Evolutionary conservation across 2,888 invertebrate species (phyloP).

Genomic region (Drosophila acutilabella): DNA sequence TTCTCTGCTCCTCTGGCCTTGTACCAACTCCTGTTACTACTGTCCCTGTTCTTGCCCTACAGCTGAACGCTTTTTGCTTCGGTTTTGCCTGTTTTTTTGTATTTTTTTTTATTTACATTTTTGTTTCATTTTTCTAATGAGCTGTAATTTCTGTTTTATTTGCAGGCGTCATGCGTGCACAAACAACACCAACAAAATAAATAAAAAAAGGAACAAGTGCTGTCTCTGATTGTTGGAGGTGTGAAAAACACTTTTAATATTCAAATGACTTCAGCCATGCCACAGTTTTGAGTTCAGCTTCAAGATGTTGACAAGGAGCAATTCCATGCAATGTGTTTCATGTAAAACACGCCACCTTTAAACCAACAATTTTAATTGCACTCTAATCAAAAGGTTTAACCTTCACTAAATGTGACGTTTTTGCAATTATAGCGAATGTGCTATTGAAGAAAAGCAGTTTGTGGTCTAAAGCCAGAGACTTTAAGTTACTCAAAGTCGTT

Average conservation of each 20-base stretch:
- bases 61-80: conserved; percentile 36
- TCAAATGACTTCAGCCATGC: conserved; percentile 57
- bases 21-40: conserved; percentile 6
- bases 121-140: conserved; percentile 82
- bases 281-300: conserved; percentile 7
- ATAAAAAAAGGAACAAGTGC: conserved; percentile 11
- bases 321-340: conserved; percentile 30
- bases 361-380: conserved; percentile 63
- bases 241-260: conserved; percentile 77
- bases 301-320: conserved; percentile 32
- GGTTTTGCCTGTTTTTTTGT: conserved; percentile 29
- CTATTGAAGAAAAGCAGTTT: neutral
- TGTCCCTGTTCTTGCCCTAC: conserved; percentile 37
- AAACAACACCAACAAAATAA: conserved; percentile 48
- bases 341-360: conserved; percentile 35
- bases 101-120: conserved; percentile 75
- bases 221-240: conserved; percentile 57
- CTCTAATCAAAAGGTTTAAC: conserved; percentile 55
- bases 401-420: conserved; percentile 9
- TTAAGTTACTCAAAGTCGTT: neutral
- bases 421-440: neutral
- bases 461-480: too few relatives aligned
- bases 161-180: conserved; percentile 79
- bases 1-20: neutral
- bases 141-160: conserved; percentile 83